Base-by-base conservation (phyloP, 2,113 vertebrate genomes). In the Chaetorhynchus papuensis region DNA sequence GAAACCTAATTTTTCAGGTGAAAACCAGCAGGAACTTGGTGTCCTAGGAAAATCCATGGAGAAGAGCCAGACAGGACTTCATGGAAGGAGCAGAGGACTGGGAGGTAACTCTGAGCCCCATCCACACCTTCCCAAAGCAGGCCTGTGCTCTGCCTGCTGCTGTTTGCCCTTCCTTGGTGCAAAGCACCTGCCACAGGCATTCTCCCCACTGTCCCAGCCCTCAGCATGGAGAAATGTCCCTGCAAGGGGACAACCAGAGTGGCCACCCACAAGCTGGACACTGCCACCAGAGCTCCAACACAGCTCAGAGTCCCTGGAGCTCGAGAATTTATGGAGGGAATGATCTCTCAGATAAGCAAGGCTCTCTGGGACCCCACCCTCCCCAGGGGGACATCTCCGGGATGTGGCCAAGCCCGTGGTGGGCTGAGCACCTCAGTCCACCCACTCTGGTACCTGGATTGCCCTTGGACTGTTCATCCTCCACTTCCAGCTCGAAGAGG, bases 401-500 rank as follows among this genome's bases (percentile, higher is more conserved):
- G 60, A 37, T 0, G 2, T 3, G 80, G 56, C 77, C 63, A 35
- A 65, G 54, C 47, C 53, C 1, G 0, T 1, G 8, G 45, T 18
- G 52, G 26, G 54, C 60, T 22, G 54, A 75, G 23, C 45, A 64
- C 15, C 45, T 63, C 37, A 56, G 44, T 23, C 27, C 13, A 19
- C 9, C 35, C 10, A 4, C 49, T 72, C 42, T n/a, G 44, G 72
- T 95, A 99, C 99, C 99, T 89, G 98, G 97, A 84, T 99, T 99
- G 28, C 99, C 99, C 93, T 98, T 99, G 7, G 99, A 99, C 96
- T 99, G 99, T 26, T 99, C 99, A 10, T 99, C 98, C 13, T 98
- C 92, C 44, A 97, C 96, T 19, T 99, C 99, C 93, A 99, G 98
- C 92, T 99, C 99, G 33, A 97, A 98, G 13, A 99, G 98, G 63